These are phyloP conservation scores for Lathronympha strigana DNA, from an alignment of 2,888 invertebrate species.

Conservation along the genomic window DNA sequence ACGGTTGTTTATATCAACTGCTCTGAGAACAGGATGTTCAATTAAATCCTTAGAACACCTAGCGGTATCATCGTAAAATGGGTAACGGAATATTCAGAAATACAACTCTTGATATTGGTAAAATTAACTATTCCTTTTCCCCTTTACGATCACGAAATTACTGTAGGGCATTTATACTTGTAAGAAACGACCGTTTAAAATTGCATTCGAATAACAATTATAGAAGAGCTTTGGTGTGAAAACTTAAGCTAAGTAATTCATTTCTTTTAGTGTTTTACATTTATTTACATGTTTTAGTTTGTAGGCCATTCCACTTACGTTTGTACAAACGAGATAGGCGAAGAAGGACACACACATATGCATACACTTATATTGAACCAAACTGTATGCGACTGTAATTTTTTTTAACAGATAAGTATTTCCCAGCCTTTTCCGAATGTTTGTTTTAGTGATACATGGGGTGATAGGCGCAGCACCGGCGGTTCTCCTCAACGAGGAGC, in stretches of 20 bases:
- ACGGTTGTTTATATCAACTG: conserved; percentile 13
- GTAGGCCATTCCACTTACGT: not conserved
- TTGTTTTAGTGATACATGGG: no score
- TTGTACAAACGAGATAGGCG: not conserved
- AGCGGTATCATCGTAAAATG: conserved; percentile 28
- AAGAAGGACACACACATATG: no score
- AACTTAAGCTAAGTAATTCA: not conserved
- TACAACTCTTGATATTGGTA: conserved; percentile 28
- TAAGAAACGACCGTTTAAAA: conserved; percentile 16
- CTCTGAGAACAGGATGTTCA: conserved; percentile 26
- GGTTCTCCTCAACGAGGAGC: not conserved
- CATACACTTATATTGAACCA: no score
- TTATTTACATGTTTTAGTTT: not conserved
- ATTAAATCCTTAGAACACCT: conserved; percentile 31
- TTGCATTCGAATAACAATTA: not conserved
- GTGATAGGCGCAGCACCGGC: no score
- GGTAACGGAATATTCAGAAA: conserved; percentile 25
- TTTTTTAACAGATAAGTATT: no score
- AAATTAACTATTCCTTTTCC: conserved; percentile 34
- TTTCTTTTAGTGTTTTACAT: not conserved
- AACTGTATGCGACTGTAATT: no score
- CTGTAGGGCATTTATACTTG: conserved; percentile 12
- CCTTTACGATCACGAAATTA: conserved; percentile 38
- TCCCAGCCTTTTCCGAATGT: no score
- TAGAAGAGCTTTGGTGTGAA: conserved; percentile 3